phyloP scores from a whole-genome alignment of 2,888 invertebrate species.

The Drosophila mimetica region DNA sequence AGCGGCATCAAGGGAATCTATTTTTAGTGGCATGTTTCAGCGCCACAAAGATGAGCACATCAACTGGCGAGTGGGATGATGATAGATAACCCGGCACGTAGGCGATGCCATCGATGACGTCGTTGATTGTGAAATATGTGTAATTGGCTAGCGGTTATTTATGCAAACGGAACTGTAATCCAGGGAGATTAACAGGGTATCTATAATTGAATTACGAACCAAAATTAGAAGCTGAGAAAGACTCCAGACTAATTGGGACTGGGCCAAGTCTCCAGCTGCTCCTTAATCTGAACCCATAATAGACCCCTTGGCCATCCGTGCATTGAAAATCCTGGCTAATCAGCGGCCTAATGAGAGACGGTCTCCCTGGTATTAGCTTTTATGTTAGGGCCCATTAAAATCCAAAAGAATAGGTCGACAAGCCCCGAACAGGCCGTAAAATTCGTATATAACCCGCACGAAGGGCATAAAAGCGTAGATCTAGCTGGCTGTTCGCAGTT shows the following conservation, averaged over 20 bases:
- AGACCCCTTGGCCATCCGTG: neutral
- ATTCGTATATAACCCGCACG: slow-evolving; percentile 1
- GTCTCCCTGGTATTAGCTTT: slow-evolving; percentile 21
- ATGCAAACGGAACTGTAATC: slow-evolving; percentile 60
- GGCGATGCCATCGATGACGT: slow-evolving; percentile 44
- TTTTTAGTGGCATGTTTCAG: slow-evolving; percentile 54
- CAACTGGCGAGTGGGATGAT: slow-evolving; percentile 20
- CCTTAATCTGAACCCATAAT: slow-evolving; percentile 3
- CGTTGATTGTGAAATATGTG: slow-evolving; percentile 52
- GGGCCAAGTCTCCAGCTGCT: neutral
- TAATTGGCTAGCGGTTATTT: slow-evolving; percentile 31
- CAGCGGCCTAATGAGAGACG: slow-evolving; percentile 18
- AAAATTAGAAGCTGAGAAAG: neutral
- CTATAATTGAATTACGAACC: neutral
- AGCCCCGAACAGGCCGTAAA: slow-evolving; percentile 16
- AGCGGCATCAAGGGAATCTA: slow-evolving; percentile 41
- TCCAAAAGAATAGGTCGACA: neutral
- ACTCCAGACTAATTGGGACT: neutral
- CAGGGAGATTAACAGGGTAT: neutral
- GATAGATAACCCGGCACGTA: slow-evolving; percentile 37
- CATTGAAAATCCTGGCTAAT: slow-evolving; percentile 21
- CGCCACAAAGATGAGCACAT: slow-evolving; percentile 60
- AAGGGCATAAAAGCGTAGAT: slow-evolving; percentile 11
- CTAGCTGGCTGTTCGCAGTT: slow-evolving; percentile 1
- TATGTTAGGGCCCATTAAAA: slow-evolving; percentile 25